phyloP scores from a whole-genome alignment of 2,797 vertebrate genomes.

The Scolopax bukidnonensis region DNA sequence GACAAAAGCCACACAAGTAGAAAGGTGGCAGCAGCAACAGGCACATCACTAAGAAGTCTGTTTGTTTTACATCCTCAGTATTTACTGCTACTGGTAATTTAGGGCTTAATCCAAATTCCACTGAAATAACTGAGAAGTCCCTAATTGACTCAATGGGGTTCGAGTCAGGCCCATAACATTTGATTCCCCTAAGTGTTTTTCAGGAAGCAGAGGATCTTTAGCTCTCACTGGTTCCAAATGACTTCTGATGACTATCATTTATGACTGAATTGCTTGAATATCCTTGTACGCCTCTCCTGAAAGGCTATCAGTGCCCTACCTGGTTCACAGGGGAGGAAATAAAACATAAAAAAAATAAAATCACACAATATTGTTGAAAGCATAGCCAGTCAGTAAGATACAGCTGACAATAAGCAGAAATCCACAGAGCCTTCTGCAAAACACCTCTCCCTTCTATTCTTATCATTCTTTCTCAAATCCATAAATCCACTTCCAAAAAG shows the following conservation, averaged over 20 bases:
- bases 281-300: not conserved
- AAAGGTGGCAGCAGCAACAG: constrained; percentile 18
- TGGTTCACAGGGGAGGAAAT: not conserved
- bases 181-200: not conserved
- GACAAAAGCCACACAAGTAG: constrained; percentile 3
- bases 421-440: not conserved
- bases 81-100: not conserved
- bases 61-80: not conserved
- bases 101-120: not conserved
- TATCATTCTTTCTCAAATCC: not conserved
- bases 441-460: not conserved
- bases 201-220: not conserved
- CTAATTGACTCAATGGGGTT: not conserved
- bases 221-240: not conserved
- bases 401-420: not conserved
- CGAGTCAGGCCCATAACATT: not conserved
- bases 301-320: not conserved
- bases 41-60: not conserved
- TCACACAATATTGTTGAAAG: not conserved
- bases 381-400: not conserved
- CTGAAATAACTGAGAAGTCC: not conserved
- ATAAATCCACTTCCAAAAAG: not conserved
- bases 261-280: not conserved
- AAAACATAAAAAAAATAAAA: rapidly evolving
- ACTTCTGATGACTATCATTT: not conserved